These are phyloP conservation scores for Pipra filicauda DNA, from an alignment of 2,113 vertebrate species.

Conservation along the genomic window DNA sequence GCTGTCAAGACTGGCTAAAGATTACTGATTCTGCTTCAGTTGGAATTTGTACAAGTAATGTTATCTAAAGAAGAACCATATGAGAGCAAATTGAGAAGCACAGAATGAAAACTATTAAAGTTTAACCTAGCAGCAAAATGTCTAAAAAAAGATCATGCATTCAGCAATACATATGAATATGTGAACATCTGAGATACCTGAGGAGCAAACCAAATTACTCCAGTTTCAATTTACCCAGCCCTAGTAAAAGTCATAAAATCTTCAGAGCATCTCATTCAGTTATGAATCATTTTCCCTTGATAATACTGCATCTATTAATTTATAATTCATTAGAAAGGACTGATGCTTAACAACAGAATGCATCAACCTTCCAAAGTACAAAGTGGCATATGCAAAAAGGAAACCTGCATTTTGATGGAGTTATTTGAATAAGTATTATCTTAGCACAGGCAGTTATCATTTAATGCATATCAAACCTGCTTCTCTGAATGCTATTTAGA, in stretches of 20 bases:
- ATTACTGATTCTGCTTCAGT: conserved; percentile 33
- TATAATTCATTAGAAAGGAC: background rate
- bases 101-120: conserved; percentile 45
- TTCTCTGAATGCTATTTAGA: background rate
- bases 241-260: background rate
- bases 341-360: background rate
- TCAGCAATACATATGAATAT: background rate
- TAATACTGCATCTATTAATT: background rate
- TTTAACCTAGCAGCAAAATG: conserved; percentile 40
- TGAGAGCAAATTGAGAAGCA: conserved; percentile 66
- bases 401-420: background rate
- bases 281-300: background rate
- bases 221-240: background rate
- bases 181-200: background rate
- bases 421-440: background rate
- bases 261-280: background rate
- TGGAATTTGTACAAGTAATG: conserved; percentile 67
- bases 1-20: conserved; percentile 30
- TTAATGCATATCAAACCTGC: background rate
- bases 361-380: background rate
- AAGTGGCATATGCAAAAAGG: background rate
- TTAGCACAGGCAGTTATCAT: background rate
- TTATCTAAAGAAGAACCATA: conserved; percentile 71
- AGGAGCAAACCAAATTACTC: background rate
- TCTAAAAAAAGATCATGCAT: background rate